Evolutionary conservation across 1,140 invertebrate species (phyloP).

Genomic region (Sarcophaga peregrina): DNA sequence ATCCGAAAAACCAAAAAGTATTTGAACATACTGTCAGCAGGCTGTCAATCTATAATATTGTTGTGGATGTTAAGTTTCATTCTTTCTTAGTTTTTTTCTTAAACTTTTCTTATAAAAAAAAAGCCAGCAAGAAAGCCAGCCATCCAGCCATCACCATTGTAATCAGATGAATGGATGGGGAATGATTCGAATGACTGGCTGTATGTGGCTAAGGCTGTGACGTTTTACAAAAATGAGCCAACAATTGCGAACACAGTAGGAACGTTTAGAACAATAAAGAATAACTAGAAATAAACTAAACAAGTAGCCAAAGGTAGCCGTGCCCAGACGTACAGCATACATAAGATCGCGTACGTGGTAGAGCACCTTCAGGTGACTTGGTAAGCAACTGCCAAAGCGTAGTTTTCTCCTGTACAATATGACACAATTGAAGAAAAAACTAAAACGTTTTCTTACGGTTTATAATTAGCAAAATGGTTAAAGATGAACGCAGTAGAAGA

Average conservation of each 20-base stretch:
- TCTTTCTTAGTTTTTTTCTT: no score
- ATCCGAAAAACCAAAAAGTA: neutral
- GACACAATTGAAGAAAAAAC: slow-evolving; percentile 4
- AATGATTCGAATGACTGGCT: neutral
- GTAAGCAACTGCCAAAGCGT: neutral
- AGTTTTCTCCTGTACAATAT: neutral
- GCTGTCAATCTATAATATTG: neutral
- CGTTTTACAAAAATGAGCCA: neutral
- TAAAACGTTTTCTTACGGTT: slow-evolving; percentile 24
- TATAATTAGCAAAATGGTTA: slow-evolving; percentile 9
- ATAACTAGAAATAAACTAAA: neutral
- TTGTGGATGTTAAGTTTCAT: no score
- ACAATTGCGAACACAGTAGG: neutral
- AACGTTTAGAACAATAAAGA: neutral
- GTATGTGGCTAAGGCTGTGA: no score
- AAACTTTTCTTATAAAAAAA: neutral
- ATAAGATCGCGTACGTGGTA: slow-evolving; percentile 1
- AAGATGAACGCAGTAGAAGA: neutral
- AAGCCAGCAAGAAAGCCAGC: neutral
- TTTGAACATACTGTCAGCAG: slow-evolving; percentile 26
- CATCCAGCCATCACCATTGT: neutral
- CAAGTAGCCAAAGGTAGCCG: slow-evolving; percentile 20
- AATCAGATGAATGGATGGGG: slow-evolving; percentile 22
- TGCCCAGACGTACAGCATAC: neutral
- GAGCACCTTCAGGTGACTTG: slow-evolving; percentile 9